These are phyloP conservation scores for Hirudinaria manillensis DNA, from an alignment of 2,888 invertebrate species.

Conservation along the genomic window DNA sequence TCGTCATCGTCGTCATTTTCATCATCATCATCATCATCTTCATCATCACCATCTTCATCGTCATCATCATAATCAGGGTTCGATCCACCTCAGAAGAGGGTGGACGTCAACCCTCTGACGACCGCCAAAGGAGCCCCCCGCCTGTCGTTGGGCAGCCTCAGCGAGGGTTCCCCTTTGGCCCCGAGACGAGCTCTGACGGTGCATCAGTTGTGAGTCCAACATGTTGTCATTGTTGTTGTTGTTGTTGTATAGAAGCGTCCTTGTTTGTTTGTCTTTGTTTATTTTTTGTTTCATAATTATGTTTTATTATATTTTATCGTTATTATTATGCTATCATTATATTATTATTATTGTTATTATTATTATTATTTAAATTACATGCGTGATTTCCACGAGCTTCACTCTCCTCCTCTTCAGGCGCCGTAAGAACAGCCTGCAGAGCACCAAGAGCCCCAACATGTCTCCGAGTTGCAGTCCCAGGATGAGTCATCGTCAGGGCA, in stretches of 20 bases:
- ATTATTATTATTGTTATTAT: not conserved
- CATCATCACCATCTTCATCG: too few species aligned
- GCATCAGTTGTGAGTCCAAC: conserved; percentile 62
- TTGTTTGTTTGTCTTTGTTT: not conserved
- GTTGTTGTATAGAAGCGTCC: too few species aligned
- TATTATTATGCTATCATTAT: not conserved
- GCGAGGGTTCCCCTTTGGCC: conserved; percentile 94
- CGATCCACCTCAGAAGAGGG: conserved; percentile 81
- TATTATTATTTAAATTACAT: not conserved
- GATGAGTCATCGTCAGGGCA: conserved; percentile 25
- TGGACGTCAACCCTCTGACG: conserved; percentile 83
- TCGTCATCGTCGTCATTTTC: not conserved
- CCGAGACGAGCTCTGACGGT: conserved; percentile 66
- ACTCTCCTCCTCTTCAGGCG: conserved; percentile 22
- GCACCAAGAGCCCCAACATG: conserved; percentile 2
- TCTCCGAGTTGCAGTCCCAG: conserved; percentile 35
- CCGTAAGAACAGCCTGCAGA: conserved; percentile 40
- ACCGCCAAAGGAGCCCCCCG: conserved; percentile 30
- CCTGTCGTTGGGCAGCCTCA: conserved; percentile 62
- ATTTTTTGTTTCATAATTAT: not conserved
- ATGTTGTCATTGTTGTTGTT: not conserved
- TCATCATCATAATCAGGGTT: conserved; percentile 1
- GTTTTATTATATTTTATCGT: not conserved
- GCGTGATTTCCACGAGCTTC: not conserved
- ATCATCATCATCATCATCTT: not conserved